These are phyloP conservation scores for Anguilla obscura DNA, from an alignment of 2,797 vertebrate genomes.

Conservation along the genomic window DNA sequence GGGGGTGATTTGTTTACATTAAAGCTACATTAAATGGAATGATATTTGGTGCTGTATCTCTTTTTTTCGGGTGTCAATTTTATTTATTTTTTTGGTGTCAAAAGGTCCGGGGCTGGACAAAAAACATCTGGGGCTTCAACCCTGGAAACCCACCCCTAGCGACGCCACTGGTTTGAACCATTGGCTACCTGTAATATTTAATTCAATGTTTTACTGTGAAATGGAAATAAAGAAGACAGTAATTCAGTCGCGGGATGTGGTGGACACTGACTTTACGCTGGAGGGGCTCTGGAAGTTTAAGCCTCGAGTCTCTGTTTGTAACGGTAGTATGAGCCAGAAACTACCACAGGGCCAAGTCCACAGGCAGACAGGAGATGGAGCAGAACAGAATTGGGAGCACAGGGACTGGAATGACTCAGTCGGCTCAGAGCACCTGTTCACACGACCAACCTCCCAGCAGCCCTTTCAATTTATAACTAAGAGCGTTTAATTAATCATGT, in stretches of 20 bases:
- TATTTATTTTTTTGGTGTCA: too few relatives aligned
- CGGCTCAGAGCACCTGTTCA: slow-evolving; percentile 46
- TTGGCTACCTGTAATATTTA: not conserved
- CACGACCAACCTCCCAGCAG: slow-evolving; percentile 23
- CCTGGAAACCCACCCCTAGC: too few relatives aligned
- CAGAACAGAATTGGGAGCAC: slow-evolving; percentile 33
- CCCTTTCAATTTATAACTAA: not conserved
- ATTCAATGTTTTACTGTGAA: not conserved
- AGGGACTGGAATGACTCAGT: slow-evolving; percentile 52
- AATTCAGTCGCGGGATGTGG: slow-evolving; percentile 11
- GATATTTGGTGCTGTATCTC: too few relatives aligned
- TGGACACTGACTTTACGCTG: slow-evolving; percentile 54
- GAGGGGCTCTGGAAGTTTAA: not conserved
- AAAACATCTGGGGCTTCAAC: too few relatives aligned
- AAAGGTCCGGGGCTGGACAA: too few relatives aligned
- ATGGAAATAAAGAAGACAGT: slow-evolving; percentile 6
- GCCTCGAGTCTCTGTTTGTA: slow-evolving; percentile 20
- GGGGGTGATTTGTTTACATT: too few relatives aligned
- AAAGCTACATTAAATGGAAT: too few relatives aligned
- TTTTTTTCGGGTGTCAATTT: too few relatives aligned
- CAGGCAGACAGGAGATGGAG: slow-evolving; percentile 39
- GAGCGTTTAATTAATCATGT: not conserved
- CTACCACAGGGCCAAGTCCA: slow-evolving; percentile 34
- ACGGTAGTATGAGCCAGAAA: slow-evolving; percentile 23
- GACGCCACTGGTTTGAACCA: not conserved